A percentile compares a stretch with the other conserved stretches of the same genome.
phyloP scores from a whole-genome alignment of 2,797 vertebrate genomes.

The Harpagifer antarcticus region DNA sequence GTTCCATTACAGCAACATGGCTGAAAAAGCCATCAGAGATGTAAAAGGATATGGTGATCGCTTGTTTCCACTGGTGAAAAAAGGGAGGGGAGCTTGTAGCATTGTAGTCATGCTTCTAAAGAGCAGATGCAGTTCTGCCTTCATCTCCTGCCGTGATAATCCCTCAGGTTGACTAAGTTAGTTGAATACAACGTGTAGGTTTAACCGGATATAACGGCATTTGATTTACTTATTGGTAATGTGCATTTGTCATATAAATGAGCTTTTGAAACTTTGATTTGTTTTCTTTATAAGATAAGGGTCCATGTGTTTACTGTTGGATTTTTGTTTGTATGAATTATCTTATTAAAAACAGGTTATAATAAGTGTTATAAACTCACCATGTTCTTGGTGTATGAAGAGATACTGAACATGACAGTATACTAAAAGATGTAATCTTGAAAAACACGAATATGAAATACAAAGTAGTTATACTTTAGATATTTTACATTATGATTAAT shows the following conservation, averaged over 20 bases:
- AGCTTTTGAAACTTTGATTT: not conserved
- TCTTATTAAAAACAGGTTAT: too few species aligned
- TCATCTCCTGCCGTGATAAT: constrained; percentile 23
- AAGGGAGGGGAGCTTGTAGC: constrained; percentile 65
- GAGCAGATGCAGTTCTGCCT: too few species aligned
- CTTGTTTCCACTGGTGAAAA: constrained; percentile 80
- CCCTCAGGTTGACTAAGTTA: not conserved
- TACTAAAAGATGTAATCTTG: too few species aligned
- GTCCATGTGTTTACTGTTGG: too few species aligned
- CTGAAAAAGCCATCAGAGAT: constrained; percentile 78
- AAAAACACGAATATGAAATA: too few species aligned
- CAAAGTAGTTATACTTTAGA: too few species aligned
- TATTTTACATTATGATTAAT: too few species aligned
- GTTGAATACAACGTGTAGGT: not conserved
- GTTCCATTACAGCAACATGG: constrained; percentile 78
- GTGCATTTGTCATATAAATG: not conserved
- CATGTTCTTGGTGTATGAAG: too few species aligned
- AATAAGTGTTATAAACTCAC: too few species aligned
- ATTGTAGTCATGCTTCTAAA: constrained; percentile 60
- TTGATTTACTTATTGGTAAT: not conserved
- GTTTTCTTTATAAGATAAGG: not conserved
- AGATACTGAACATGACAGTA: too few species aligned
- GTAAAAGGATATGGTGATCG: constrained; percentile 79
- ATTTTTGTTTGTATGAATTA: too few species aligned
- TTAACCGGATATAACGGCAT: not conserved